phyloP scores from a whole-genome alignment of 1,140 invertebrate species.

The Brachionus plicatilis region DNA sequence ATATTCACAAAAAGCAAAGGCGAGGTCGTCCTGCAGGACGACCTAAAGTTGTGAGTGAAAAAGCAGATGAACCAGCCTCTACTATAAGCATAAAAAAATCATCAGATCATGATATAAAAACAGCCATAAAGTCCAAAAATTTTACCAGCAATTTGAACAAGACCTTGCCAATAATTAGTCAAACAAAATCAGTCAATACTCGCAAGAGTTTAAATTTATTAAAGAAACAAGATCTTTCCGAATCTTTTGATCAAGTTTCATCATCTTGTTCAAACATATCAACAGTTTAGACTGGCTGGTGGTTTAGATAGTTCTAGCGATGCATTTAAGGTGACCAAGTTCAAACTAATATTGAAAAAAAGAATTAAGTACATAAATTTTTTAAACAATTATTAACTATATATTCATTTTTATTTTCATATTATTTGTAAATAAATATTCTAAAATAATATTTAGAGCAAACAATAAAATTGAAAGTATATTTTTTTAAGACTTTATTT shows the following conservation, averaged over 20 bases:
- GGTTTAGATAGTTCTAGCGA: neutral
- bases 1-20: neutral
- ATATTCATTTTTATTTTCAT: neutral
- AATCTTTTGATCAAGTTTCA: neutral
- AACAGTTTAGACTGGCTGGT: neutral
- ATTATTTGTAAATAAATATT: neutral
- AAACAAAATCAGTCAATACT: neutral
- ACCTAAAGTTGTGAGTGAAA: conserved; percentile 15
- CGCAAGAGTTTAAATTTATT: neutral
- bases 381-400: neutral
- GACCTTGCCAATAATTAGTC: neutral
- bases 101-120: neutral
- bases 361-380: neutral
- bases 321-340: neutral
- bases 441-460: too few relatives aligned
- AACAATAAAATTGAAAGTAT: too few relatives aligned
- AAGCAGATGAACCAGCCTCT: neutral
- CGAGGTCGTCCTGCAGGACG: neutral
- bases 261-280: neutral
- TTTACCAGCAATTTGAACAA: neutral
- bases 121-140: neutral
- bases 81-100: conserved; percentile 16
- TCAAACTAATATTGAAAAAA: neutral
- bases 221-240: neutral
- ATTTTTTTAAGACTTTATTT: too few relatives aligned